Evolutionary conservation across 1,140 invertebrate species (phyloP).

Genomic region (Dendroctonus ponderosae): DNA sequence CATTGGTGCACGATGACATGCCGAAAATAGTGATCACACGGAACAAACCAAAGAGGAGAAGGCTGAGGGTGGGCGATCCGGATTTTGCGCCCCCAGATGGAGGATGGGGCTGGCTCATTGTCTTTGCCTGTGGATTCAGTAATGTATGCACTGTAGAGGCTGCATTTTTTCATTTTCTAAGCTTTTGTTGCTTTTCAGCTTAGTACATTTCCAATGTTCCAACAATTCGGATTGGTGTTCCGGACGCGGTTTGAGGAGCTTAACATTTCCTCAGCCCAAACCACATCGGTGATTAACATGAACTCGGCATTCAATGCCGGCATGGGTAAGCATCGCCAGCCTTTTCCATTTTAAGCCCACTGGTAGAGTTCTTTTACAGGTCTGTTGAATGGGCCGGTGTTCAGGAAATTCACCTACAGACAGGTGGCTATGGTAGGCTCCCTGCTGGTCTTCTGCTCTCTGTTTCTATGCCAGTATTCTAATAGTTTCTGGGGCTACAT

Average conservation of each 20-base stretch:
- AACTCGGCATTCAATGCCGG: conserved; percentile 60
- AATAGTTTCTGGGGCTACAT: conserved; percentile 60
- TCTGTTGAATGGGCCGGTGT: conserved; percentile 64
- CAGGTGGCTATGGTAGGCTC: conserved; percentile 61
- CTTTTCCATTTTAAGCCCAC: background rate
- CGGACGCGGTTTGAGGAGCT: conserved; percentile 58
- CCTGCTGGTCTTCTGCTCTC: conserved; percentile 51
- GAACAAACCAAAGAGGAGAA: conserved; percentile 31
- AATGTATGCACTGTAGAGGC: conserved; percentile 57
- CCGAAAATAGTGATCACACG: conserved; percentile 20
- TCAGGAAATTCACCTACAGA: conserved; percentile 62
- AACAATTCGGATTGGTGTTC: conserved; percentile 67
- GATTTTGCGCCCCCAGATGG: conserved; percentile 61
- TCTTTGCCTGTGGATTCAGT: conserved; percentile 60
- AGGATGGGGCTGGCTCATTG: conserved; percentile 69
- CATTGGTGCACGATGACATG: background rate
- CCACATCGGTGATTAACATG: conserved; percentile 65
- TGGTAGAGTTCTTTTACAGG: conserved; percentile 52
- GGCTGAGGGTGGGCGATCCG: conserved; percentile 40
- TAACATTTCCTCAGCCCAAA: conserved; percentile 60
- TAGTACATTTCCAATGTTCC: conserved; percentile 60
- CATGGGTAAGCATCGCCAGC: conserved; percentile 53
- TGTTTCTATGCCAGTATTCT: conserved; percentile 59
- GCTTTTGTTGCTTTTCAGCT: conserved; percentile 53
- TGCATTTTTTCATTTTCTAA: background rate